Conservation (phyloP, 2,797 vertebrate species). For the Falco rusticolus region DNA sequence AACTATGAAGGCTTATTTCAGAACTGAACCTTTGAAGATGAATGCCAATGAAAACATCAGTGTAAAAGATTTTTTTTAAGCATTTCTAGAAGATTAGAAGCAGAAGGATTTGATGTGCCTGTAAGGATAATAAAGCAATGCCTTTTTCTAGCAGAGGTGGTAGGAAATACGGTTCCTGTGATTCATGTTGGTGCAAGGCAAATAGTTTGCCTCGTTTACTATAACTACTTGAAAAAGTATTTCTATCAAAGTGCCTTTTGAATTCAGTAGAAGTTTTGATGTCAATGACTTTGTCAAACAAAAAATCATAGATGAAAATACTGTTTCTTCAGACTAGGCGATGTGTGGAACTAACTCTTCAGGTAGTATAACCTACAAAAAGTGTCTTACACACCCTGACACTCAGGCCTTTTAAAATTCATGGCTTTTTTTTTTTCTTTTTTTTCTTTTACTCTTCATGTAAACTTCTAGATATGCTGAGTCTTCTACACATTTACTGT, state of each 20-base stretch:
- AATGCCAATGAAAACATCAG: slow-evolving; percentile 11
- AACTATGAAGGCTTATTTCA: background rate
- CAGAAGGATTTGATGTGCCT: slow-evolving; percentile 10
- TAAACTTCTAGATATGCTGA: background rate
- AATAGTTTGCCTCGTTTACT: background rate
- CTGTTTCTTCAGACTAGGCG: background rate
- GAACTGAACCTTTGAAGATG: background rate
- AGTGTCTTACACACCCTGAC: background rate
- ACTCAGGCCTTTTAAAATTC: background rate
- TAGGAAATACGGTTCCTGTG: background rate
- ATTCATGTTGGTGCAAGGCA: background rate
- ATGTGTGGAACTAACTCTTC: background rate
- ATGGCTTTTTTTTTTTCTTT: background rate
- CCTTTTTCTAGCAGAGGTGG: background rate
- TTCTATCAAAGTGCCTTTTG: background rate
- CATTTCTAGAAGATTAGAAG: slow-evolving; percentile 22
- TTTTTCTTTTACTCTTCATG: accelerated
- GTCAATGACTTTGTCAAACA: background rate
- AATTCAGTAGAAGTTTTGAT: background rate
- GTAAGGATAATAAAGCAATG: background rate
- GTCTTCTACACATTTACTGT: background rate
- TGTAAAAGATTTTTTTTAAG: background rate
- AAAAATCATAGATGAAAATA: background rate
- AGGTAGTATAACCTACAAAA: background rate
- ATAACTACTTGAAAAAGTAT: background rate